Evolutionary conservation across 1,140 invertebrate genomes (phyloP), one percentile per base, ranked within the genome.

Genomic region (Heliconius nattereri): DNA sequence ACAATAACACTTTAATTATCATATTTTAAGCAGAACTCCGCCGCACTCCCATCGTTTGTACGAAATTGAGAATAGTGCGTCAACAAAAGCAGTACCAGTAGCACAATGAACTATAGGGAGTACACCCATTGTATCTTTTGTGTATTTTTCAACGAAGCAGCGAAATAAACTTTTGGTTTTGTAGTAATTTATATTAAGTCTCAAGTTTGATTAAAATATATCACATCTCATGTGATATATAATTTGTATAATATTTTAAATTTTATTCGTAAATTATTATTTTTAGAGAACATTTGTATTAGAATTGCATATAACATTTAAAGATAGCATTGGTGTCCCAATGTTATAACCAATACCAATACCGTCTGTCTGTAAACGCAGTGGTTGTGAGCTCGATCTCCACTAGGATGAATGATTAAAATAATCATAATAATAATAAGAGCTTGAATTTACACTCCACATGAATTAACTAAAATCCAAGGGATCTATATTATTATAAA

Each of bases 101-200:
- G 77, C 66, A 81, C 79, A 81, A 81, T 81, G 77, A 81, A 78
- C 66, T 80, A 71, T 45, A 81, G 75, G 79, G 76, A 81, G 57
- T 77, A 52, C 78, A 81, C 77, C 37, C 72, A 81, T 76, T 80
- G 74, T 75, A 57, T 78, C 75, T 81, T 81, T 77, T 81, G 75
- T 81, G 35, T 80, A 74, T 77, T 78, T 81, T 80, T 81, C 76
- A 81, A 78, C 75, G 57, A 71, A 81, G 75, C 75, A 78, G 76
- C 75, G 72, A 74, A 81, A 81, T 81, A 76, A 78, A 81, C 75
- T 81, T 72, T 70, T 77, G 75, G 79, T 77, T 81, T 81, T 78
- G 79, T 81, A 29, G 23, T 49, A 60, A 77, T 60, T 77, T 77
- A 80, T 73, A 76, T 73, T 71, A 70, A 57, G 32, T 79, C 75